Evolutionary conservation across 2,888 invertebrate species (phyloP), one percentile per base, ranked within the genome.

Genomic region (Lissonota sp.): DNA sequence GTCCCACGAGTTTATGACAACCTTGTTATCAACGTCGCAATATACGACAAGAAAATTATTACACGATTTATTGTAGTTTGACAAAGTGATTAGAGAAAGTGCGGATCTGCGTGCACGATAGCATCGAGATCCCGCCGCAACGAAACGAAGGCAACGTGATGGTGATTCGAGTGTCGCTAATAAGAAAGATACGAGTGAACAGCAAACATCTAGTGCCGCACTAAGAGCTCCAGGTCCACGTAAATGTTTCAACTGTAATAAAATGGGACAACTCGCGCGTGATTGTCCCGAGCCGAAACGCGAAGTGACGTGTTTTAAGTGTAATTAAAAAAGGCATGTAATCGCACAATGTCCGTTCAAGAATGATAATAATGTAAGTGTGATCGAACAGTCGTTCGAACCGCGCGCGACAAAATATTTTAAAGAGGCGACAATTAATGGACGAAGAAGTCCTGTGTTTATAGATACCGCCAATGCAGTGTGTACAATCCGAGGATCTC

Each of bases 391-490:
- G 10, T 6, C 44, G 60, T 60, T 3, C 6, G 51, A 67, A 4
- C 6, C 39, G 10, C 39, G 60, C 6, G 44, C 70, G 1, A 40
- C 44, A 4, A 82, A 82, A 55, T 82, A 79, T 40, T 8, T 79
- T 1, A 79, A 82, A n/a, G 39, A 37, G 4, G 74, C 74, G 7
- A 16, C 8, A 5, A n/a, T 82, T 4, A 39, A 66, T 8, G 71
- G 75, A 2, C 46, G 44, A 6, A n/a, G 40, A 1, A 6, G 78
- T 3, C 5, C 6, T 8, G 71, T 70, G 46, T 66, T 82, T 37
- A 74, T 82, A 4, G 79, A 82, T 37, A 44, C 75, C 3, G 79
- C 75, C 0, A 82, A 79, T 12, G 64, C 79, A n/a, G 74, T 60
- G 6, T 82, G 79, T 7, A 79, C 76, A 0, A 75, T 82, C 4